Base-by-base conservation (phyloP, 2,113 vertebrate genomes). In the Leucosticte australis region DNA sequence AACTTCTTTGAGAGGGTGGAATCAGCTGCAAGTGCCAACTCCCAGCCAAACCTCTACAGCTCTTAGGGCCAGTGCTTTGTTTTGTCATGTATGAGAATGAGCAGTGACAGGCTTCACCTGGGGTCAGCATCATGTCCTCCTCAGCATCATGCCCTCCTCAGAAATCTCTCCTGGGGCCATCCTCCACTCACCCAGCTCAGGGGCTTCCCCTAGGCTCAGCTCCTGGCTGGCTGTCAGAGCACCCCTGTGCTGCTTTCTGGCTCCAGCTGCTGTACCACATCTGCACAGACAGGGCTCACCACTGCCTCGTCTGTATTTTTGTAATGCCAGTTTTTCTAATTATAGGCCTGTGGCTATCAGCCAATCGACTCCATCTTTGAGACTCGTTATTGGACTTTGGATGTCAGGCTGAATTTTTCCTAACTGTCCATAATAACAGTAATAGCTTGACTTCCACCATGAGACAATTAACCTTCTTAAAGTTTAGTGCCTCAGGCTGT, bases 401-500 rank as follows among this genome's bases (percentile, higher is more conserved):
- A 89, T 90, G 90, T 91, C 91, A 96, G 70, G 94, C 68, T 92
- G 93, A 83, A 89, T 95, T 81, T 76, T 96, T 90, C 76, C 79
- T 93, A 87, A 77, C 95, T 92, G 95, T 94, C 96, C 92, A 64
- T 89, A 92, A 95, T 82, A 97, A 95, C 71, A 77, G 73, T 95
- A 95, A 94, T 95, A 96, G 93, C 94, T 93, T 88, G 78, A 85
- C 91, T 97, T 96, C 95, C 89, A 96, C 96, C 90, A 69, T 82
- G 82, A 97, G 96, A 96, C 96, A 93, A 97, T 96, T 97, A 96
- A 95, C 95, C 94, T 96, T 88, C 89, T 95, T 97, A 89, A 97
- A 97, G 83, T 83, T 94, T 97, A 96, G 83, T 87, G 65, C 84
- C 84, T 95, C 74, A 30, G 95, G 94, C 95, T 93, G 85, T 94